A percentile compares a stretch with the other conserved stretches of the same genome.
Conservation (phyloP, 2,888 invertebrate genomes). For the Epinotia demarniana region DNA sequence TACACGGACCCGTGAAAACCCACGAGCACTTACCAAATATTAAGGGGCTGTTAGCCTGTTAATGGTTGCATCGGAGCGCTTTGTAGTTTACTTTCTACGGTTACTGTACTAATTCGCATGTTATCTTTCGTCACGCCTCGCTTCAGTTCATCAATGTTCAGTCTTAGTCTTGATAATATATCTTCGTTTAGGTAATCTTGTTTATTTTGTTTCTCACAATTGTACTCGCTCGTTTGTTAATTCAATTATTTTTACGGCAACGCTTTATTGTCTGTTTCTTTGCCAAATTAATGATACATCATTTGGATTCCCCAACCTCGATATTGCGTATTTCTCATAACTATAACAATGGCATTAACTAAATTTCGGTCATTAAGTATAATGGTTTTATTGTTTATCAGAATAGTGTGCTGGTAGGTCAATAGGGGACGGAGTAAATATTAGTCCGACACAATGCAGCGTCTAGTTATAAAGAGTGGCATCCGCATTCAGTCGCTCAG, state of each 20-base stretch:
- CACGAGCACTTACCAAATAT: slow-evolving; percentile 47
- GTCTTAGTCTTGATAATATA: slow-evolving; percentile 57
- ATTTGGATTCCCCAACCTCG: slow-evolving; percentile 39
- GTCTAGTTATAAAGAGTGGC: slow-evolving; percentile 22
- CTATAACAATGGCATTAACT: slow-evolving; percentile 37
- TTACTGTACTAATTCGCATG: slow-evolving; percentile 62
- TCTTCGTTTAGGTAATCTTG: slow-evolving; percentile 45
- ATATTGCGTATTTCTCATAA: slow-evolving; percentile 39
- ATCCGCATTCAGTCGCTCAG: slow-evolving; percentile 34
- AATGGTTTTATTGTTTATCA: slow-evolving; percentile 28
- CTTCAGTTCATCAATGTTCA: slow-evolving; percentile 62
- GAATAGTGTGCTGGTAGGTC: slow-evolving; percentile 17
- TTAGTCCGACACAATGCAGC: slow-evolving; percentile 17
- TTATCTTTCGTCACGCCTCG: slow-evolving; percentile 70
- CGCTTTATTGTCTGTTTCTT: slow-evolving; percentile 28
- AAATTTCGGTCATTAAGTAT: slow-evolving; percentile 32
- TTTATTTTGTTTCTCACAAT: slow-evolving; percentile 15
- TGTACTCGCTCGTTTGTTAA: slow-evolving; percentile 25
- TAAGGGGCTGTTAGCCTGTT: slow-evolving; percentile 25
- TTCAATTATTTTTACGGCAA: slow-evolving; percentile 32
- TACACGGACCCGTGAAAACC: slow-evolving; percentile 52
- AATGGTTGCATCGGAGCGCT: slow-evolving; percentile 29
- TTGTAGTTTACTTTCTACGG: slow-evolving; percentile 61
- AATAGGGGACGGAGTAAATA: slow-evolving; percentile 28
- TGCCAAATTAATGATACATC: slow-evolving; percentile 40